Evolutionary conservation across 2,888 invertebrate genomes (phyloP).

Genomic region (Cosmia pyralina): DNA sequence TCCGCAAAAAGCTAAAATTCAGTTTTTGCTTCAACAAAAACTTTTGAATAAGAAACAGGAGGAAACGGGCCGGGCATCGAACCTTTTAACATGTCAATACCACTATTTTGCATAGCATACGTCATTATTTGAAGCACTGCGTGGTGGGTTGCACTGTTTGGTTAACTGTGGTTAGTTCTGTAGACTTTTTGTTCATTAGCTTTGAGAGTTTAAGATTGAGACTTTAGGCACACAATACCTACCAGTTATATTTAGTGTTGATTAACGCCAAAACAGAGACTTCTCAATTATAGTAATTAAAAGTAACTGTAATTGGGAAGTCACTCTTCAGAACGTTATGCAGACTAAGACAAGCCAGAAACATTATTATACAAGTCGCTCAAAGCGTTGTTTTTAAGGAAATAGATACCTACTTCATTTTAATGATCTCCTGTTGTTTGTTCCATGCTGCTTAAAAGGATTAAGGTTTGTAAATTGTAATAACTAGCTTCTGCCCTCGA

Average conservation of each 20-base stretch:
- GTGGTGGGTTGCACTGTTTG: constrained; percentile 38
- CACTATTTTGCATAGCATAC: constrained; percentile 85
- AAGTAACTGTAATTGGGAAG: neutral
- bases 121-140: constrained; percentile 81
- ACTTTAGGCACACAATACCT: neutral
- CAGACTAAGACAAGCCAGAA: neutral
- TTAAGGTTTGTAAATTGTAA: constrained; percentile 33
- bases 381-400: neutral
- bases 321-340: neutral
- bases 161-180: constrained; percentile 33
- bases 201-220: neutral
- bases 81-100: constrained; percentile 87
- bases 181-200: neutral
- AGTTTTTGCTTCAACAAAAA: constrained; percentile 74
- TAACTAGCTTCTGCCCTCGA: too few relatives aligned
- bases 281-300: too few relatives aligned
- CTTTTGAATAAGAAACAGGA: constrained; percentile 78
- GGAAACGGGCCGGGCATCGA: constrained; percentile 83
- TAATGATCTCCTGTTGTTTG: neutral
- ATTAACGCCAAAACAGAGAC: neutral
- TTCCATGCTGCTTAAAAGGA: constrained; percentile 42
- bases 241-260: too few relatives aligned
- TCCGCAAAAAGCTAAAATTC: constrained; percentile 62
- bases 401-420: neutral
- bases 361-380: too few relatives aligned